Percentiles rank a stretch among this genome's conserved stretches.
These are phyloP conservation scores for Florisuga fusca DNA, from an alignment of 2,797 vertebrate species.

Conservation along the genomic window DNA sequence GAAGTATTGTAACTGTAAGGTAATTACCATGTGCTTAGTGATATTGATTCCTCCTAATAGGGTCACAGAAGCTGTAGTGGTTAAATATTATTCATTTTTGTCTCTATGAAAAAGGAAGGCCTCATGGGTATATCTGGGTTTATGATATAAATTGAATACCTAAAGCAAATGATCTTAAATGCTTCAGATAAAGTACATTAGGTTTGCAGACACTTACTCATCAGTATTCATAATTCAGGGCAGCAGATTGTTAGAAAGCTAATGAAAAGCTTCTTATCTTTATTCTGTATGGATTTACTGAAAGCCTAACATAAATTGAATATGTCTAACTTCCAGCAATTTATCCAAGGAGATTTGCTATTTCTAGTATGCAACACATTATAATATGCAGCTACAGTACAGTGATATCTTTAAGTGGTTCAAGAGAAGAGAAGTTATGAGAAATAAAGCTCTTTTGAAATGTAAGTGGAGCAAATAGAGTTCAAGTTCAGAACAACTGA, in stretches of 20 bases:
- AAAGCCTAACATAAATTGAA: constrained; percentile 12
- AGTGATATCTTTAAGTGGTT: background rate
- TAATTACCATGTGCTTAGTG: background rate
- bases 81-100: constrained; percentile 22
- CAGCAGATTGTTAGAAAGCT: background rate
- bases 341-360: background rate
- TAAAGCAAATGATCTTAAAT: constrained; percentile 15
- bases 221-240: background rate
- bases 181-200: constrained; percentile 5
- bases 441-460: background rate
- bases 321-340: background rate
- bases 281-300: background rate
- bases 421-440: background rate
- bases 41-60: background rate
- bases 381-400: background rate
- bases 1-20: background rate
- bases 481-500: background rate
- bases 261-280: constrained; percentile 45
- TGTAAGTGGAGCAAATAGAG: background rate
- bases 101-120: background rate
- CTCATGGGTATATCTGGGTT: background rate
- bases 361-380: background rate
- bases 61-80: background rate
- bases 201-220: background rate
- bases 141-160: constrained; percentile 29